These are phyloP conservation scores for Catocala fraxini DNA, from an alignment of 2,888 invertebrate species.

Conservation along the genomic window DNA sequence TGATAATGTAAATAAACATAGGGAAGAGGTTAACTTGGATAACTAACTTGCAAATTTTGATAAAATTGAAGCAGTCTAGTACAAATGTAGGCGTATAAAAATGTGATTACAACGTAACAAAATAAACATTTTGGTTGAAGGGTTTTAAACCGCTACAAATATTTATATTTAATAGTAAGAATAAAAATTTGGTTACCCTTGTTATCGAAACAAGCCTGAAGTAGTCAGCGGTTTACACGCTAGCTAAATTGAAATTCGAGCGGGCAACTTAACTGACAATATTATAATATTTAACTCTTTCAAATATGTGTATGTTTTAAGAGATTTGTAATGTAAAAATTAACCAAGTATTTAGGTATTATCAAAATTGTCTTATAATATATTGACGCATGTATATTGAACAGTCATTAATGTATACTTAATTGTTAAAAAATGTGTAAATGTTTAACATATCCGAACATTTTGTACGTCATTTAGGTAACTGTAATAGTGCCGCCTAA, in stretches of 20 bases:
- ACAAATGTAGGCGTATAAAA: no score
- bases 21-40: no score
- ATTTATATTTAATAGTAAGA: no score
- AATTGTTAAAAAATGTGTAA: constrained; percentile 22
- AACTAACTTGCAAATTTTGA: no score
- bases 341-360: neutral
- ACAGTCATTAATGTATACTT: constrained; percentile 2
- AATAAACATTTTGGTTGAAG: no score
- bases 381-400: constrained; percentile 1
- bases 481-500: constrained; percentile 28
- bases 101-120: no score
- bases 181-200: no score
- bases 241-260: constrained; percentile 10
- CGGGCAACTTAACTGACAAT: constrained; percentile 32
- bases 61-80: no score
- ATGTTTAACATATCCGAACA: constrained; percentile 34
- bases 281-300: constrained; percentile 23
- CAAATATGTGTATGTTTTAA: constrained; percentile 17
- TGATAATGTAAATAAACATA: no score
- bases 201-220: no score
- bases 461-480: constrained; percentile 36
- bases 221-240: constrained; percentile 5
- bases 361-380: constrained; percentile 1
- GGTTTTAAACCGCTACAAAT: no score
- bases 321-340: neutral